phyloP scores from a whole-genome alignment of 2,888 invertebrate genomes.

The Busseola fusca region DNA sequence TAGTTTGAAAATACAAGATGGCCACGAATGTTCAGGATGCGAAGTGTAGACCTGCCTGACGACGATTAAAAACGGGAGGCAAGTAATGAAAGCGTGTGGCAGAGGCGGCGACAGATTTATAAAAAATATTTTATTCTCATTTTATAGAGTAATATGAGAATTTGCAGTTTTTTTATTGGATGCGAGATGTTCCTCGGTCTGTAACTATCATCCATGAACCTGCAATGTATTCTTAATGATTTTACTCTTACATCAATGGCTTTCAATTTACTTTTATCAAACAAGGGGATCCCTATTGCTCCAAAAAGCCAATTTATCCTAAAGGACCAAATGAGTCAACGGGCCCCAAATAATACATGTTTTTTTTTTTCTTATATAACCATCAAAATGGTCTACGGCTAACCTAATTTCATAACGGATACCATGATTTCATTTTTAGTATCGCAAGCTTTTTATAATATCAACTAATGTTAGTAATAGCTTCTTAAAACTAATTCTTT shows the following conservation, averaged over 20 bases:
- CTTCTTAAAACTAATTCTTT: constrained; percentile 56
- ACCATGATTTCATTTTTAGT: constrained; percentile 38
- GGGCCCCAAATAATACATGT: constrained; percentile 5
- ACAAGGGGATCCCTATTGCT: neutral
- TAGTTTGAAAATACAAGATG: constrained; percentile 18
- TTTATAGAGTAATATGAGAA: neutral
- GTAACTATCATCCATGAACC: neutral
- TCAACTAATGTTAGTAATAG: constrained; percentile 57
- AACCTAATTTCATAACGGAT: constrained; percentile 44
- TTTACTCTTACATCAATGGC: constrained; percentile 12
- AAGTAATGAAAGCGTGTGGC: constrained; percentile 53
- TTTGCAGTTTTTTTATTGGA: neutral
- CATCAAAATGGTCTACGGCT: constrained; percentile 30
- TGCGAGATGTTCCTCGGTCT: too few species aligned
- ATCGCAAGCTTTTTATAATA: constrained; percentile 50
- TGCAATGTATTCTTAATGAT: constrained; percentile 8
- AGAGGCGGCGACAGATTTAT: constrained; percentile 33
- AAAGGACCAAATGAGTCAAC: neutral
- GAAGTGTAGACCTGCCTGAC: constrained; percentile 24
- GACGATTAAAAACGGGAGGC: constrained; percentile 45
- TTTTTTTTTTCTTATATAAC: constrained; percentile 7
- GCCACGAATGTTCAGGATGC: constrained; percentile 26
- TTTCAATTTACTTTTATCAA: constrained; percentile 10
- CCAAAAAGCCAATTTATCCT: neutral
- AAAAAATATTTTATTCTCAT: constrained; percentile 30